A percentile compares a stretch with the other conserved stretches of the same genome.
Evolutionary conservation across 1,140 invertebrate genomes (phyloP).

Genomic region (Drosophila persimilis): DNA sequence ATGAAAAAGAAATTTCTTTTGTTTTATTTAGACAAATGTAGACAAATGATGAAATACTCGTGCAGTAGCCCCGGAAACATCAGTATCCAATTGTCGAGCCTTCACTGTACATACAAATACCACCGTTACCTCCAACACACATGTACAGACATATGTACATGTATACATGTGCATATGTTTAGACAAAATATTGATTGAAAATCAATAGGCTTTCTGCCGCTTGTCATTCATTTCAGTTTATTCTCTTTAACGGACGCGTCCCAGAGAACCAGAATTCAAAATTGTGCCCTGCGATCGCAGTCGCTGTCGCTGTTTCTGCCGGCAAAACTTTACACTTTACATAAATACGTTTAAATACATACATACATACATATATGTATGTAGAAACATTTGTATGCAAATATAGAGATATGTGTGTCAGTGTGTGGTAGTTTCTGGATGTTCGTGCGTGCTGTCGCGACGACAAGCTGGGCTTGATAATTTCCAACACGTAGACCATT

Average conservation of each 20-base stretch:
- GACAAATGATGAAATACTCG: background rate
- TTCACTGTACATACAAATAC: slow-evolving; percentile 4
- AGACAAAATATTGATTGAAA: slow-evolving; percentile 77
- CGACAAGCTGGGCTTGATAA: slow-evolving; percentile 79
- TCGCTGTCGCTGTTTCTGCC: slow-evolving; percentile 45
- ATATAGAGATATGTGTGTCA: slow-evolving; percentile 18
- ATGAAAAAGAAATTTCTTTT: too few relatives aligned
- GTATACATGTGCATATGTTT: slow-evolving; percentile 12
- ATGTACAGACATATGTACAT: too few relatives aligned
- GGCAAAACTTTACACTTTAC: slow-evolving; percentile 43
- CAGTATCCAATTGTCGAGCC: background rate
- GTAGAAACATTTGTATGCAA: slow-evolving; percentile 38
- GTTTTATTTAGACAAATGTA: background rate
- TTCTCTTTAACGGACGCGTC: slow-evolving; percentile 8
- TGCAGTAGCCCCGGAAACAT: too few relatives aligned
- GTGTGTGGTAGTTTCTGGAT: slow-evolving; percentile 40
- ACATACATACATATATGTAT: slow-evolving; percentile 1
- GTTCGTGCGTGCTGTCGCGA: slow-evolving; percentile 58
- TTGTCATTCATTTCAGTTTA: slow-evolving; percentile 47
- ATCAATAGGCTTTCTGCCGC: slow-evolving; percentile 63
- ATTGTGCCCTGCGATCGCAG: slow-evolving; percentile 24
- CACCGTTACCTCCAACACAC: too few relatives aligned
- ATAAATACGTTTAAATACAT: slow-evolving; percentile 13
- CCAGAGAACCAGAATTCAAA: slow-evolving; percentile 33
- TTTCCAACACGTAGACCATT: slow-evolving; percentile 69